Base-by-base conservation (phyloP, 2,797 vertebrate species). In the Steatocranus sp. region DNA sequence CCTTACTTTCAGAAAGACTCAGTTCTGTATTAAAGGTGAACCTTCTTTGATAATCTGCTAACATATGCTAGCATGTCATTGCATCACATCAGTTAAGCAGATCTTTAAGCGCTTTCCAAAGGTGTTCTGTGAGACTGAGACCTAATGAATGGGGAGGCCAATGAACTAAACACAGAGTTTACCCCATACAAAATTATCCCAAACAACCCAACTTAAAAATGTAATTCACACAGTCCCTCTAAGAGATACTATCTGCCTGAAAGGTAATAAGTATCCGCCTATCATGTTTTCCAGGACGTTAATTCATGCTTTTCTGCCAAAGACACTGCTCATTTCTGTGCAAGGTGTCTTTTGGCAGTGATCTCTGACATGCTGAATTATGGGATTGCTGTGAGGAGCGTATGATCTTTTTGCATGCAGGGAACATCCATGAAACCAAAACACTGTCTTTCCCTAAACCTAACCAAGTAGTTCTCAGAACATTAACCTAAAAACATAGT, bases 201-300 rank as follows among this genome's bases (percentile, higher is more conserved):
- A 61, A 30, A 46, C 3, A 70, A 27, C 41, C 23, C 6, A 70
- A 46, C 38, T 11, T 18, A 70, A 46, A 46, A 46, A 46, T 30
- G 15, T 46, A 46, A 70, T 27, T 10, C 14, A 68, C 20, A 68
- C 36, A 43, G 12, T 68, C 63, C 38, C 38, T 27, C 23, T 46
- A 8, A 70, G 41, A 46, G 41, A 18, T 17, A 46, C 14, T 17
- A 27, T 41, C 0, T 25, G 14, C 8, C 20, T 6, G 0, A 68
- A 43, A 43, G 20, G 12, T 17, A 15, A 41, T 41, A 41, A 10
- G 14, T 70, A 68, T 68, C 20, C 0, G 8, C 63, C 63, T 12
- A 25, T 70, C 23, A 0, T 70, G 4, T 27, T 70, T 46, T 70
- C 23, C 18, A 43, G 63, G 14, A 25, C 0, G 0, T 46, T 25